phyloP scores from a whole-genome alignment of 35 echinoderm and acorn worm species.

The Lytechinus variegatus region DNA sequence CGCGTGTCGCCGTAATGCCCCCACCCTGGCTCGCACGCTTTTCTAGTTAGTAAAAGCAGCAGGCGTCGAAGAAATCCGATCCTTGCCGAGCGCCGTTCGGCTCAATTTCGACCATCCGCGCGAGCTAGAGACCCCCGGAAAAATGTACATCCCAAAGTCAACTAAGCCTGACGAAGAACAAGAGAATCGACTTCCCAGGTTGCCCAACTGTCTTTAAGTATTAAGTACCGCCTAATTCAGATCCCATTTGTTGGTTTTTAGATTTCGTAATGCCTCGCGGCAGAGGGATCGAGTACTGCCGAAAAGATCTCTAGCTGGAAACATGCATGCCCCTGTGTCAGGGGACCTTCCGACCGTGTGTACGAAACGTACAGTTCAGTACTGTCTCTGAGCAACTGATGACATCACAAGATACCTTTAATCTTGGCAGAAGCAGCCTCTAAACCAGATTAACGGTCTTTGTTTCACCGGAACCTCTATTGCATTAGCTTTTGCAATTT shows the following conservation, averaged over 20 bases:
- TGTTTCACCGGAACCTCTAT: not conserved
- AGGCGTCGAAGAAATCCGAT: slow-evolving; percentile 43
- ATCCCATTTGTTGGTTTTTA: slow-evolving; percentile 13
- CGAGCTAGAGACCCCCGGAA: not conserved
- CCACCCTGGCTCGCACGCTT: slow-evolving; percentile 17
- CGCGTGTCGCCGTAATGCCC: slow-evolving; percentile 46
- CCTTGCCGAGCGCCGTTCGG: slow-evolving; percentile 33
- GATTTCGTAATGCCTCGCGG: slow-evolving; percentile 6
- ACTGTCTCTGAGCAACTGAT: not conserved
- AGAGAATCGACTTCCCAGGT: not conserved
- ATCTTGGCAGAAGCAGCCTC: not conserved
- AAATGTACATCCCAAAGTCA: slow-evolving; percentile 37
- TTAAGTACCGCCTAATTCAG: slow-evolving; percentile 3
- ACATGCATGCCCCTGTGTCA: not conserved
- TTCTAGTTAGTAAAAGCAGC: slow-evolving; percentile 38
- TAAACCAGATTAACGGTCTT: not conserved
- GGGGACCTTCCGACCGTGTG: not conserved
- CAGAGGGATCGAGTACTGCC: not conserved
- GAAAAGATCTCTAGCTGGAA: not conserved
- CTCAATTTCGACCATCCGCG: not conserved
- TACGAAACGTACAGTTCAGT: not conserved
- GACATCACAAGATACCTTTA: not conserved
- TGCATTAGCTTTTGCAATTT: not conserved
- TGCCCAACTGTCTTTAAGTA: not conserved
- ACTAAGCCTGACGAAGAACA: not conserved